These are phyloP conservation scores for Thysanoteuthis rhombus DNA, from an alignment of 2,888 invertebrate genomes.

Conservation along the genomic window DNA sequence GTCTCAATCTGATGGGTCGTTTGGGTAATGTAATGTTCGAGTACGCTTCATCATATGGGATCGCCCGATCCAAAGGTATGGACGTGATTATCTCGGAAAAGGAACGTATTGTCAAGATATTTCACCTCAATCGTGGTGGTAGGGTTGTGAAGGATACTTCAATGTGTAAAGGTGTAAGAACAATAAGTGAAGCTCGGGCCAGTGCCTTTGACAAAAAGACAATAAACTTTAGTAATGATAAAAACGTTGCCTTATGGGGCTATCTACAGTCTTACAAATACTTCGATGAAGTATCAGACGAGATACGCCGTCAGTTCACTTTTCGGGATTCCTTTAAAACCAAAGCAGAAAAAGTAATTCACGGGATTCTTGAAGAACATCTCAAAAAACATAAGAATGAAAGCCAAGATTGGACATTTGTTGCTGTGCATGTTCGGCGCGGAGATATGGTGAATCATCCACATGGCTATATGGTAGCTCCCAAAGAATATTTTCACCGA, in stretches of 20 bases:
- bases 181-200: background rate
- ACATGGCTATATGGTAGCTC: background rate
- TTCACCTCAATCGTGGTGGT: background rate
- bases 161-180: background rate
- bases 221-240: background rate
- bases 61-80: background rate
- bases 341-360: background rate
- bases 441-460: background rate
- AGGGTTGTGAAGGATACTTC: background rate
- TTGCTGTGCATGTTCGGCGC: background rate
- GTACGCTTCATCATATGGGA: background rate
- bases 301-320: background rate
- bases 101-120: background rate
- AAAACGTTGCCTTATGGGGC: background rate
- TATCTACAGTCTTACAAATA: slow-evolving; percentile 14
- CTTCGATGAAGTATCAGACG: background rate
- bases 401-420: background rate
- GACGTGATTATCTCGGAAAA: background rate
- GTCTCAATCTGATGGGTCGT: background rate
- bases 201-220: background rate
- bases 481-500: background rate
- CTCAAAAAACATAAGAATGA: background rate
- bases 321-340: background rate
- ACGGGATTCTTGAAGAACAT: background rate
- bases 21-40: background rate